Percentiles rank a stretch among this genome's conserved stretches.
phyloP scores from a whole-genome alignment of 1,140 invertebrate genomes.

The Sesamia nonagrioides region DNA sequence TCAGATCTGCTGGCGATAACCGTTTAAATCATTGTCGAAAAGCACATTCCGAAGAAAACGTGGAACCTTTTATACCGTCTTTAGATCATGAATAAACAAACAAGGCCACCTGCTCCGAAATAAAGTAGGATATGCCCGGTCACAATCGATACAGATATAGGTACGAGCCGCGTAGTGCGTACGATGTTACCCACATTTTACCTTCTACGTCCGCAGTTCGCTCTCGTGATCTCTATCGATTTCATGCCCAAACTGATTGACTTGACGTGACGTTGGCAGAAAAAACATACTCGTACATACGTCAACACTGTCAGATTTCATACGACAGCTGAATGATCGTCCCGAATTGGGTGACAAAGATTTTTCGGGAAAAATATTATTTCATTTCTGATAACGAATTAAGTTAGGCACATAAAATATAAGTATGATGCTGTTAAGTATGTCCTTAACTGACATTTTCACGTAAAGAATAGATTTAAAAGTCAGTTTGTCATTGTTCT shows the following conservation, averaged over 20 bases:
- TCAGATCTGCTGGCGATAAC: slow-evolving; percentile 7
- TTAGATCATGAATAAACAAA: slow-evolving; percentile 61
- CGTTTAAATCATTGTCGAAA: slow-evolving; percentile 45
- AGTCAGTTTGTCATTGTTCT: too few species aligned
- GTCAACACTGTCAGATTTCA: slow-evolving; percentile 44
- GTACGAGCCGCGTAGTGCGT: background rate
- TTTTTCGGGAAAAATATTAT: background rate
- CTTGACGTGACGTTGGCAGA: slow-evolving; percentile 60
- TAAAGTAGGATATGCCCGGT: slow-evolving; percentile 60
- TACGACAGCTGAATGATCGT: slow-evolving; percentile 17
- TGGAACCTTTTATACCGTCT: slow-evolving; percentile 53
- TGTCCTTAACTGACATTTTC: too few species aligned
- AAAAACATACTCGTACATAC: slow-evolving; percentile 42
- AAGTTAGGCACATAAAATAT: background rate
- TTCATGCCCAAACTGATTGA: slow-evolving; percentile 68
- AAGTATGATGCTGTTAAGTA: too few species aligned
- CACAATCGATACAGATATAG: slow-evolving; percentile 54
- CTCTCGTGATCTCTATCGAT: slow-evolving; percentile 62
- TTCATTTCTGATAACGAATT: background rate
- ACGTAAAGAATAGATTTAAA: too few species aligned
- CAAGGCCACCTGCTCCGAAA: slow-evolving; percentile 62
- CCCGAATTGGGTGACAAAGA: slow-evolving; percentile 1
- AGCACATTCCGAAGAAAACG: slow-evolving; percentile 42
- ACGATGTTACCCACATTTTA: background rate
- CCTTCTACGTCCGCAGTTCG: background rate